Percentiles rank a stretch among this genome's conserved stretches.
These are phyloP conservation scores for Macrosiphum euphorbiae DNA, from an alignment of 2,888 invertebrate species.

Conservation along the genomic window DNA sequence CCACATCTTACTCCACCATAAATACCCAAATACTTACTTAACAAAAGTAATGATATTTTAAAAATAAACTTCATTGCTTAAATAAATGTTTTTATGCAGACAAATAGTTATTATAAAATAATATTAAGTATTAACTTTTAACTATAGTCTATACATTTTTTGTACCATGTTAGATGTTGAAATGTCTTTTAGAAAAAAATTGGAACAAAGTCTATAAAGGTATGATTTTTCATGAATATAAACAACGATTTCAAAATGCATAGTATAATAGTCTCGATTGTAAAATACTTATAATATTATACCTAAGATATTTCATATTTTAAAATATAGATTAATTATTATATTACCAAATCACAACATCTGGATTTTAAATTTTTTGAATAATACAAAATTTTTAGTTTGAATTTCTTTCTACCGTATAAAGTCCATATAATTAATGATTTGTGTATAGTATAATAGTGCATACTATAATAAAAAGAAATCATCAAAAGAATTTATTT, in stretches of 20 bases:
- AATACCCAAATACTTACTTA: no score
- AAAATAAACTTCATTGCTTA: no score
- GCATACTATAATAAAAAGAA: background rate
- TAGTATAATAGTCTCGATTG: no score
- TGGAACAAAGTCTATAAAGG: background rate
- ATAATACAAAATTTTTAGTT: background rate
- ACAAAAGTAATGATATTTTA: no score
- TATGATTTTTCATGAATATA: background rate
- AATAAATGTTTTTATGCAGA: no score
- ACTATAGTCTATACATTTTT: background rate
- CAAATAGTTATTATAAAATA: background rate
- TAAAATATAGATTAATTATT: no score
- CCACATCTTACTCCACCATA: no score
- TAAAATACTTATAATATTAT: no score
- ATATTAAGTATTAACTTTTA: background rate
- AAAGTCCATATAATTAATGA: background rate
- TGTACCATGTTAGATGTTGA: background rate
- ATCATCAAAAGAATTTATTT: background rate
- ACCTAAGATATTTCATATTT: no score
- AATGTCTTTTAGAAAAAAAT: background rate
- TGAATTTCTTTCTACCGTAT: background rate
- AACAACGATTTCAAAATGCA: background rate
- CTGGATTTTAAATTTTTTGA: no score
- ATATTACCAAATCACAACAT: no score
- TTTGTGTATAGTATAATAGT: no score